Evolutionary conservation across 2,888 invertebrate species (phyloP), one percentile per base, ranked within the genome.

Genomic region (Sericinus montela): DNA sequence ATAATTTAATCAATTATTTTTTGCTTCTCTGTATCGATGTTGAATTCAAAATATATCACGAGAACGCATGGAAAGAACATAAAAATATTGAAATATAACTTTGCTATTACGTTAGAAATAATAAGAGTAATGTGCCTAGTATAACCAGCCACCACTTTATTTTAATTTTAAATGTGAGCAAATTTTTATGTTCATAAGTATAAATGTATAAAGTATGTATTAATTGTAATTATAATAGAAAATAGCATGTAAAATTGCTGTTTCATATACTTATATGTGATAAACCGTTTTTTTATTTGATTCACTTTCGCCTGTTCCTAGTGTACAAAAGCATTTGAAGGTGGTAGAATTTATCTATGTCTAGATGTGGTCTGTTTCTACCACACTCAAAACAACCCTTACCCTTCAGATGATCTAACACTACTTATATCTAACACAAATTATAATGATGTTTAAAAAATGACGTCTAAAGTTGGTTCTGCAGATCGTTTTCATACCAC

Each of bases 1-100:
- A 39, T 49, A 45, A 44, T 48, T 49, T 48, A 48, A 48, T 48
- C 8, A 45, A 15, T 25, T 45, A 32, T 34, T 45, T 45, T 45
- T 11, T 29, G 38, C 19, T 1, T 14, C 14, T 9, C 14, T n/a
- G 11, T 37, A n/a, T 9, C 15, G n/a, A 30, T 32, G 13, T 35
- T 13, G 11, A 8, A 25, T 25, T 11, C 25, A 10, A 39, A 25
- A 39, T 23, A 23, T 25, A 7, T 25, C 19, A 19, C 25, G 25
- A 9, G 23, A 38, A 19, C 11, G n/a, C 14, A 40, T 28, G 11
- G 14, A 14, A 28, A 16, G 29, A 16, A 40, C 40, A 40, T 40
- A 30, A 40, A 29, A 29, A 30, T 40, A 40, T 40, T 1, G n/a
- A 29, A 15, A 29, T 3, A 9, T 11, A 6, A 15, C 29, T 10